Evolutionary conservation across 1,140 invertebrate species (phyloP).

Genomic region (Drosophila suzukii): DNA sequence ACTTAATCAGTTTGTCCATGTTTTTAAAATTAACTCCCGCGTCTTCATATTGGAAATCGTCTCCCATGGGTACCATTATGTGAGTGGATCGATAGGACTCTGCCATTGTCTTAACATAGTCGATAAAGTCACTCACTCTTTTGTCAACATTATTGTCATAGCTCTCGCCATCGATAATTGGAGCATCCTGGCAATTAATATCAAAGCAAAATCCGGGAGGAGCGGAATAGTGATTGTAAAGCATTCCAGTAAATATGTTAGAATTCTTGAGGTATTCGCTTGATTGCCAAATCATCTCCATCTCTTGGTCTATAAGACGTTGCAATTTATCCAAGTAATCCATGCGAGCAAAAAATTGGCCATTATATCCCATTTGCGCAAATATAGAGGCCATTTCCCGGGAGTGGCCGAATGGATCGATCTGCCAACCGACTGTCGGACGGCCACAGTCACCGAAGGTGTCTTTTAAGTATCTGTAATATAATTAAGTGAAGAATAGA

Average conservation of each 20-base stretch:
- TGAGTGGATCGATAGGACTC: constrained; percentile 88
- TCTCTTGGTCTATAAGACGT: constrained; percentile 87
- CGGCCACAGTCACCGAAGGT: constrained; percentile 93
- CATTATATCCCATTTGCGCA: constrained; percentile 93
- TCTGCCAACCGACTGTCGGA: constrained; percentile 95
- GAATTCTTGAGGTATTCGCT: constrained; percentile 87
- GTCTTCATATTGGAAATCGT: constrained; percentile 95
- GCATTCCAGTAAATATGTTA: constrained; percentile 89
- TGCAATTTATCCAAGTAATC: constrained; percentile 93
- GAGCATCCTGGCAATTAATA: constrained; percentile 92
- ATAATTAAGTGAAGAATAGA: constrained; percentile 12
- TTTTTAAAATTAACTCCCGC: constrained; percentile 94
- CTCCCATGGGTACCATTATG: constrained; percentile 96
- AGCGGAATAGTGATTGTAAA: constrained; percentile 92
- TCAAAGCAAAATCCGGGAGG: constrained; percentile 97
- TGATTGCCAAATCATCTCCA: constrained; percentile 85
- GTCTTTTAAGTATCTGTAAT: constrained; percentile 88
- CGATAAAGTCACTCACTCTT: constrained; percentile 87
- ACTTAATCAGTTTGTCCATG: constrained; percentile 95
- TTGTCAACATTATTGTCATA: constrained; percentile 89
- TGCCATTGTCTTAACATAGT: constrained; percentile 85
- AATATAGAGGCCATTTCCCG: constrained; percentile 94
- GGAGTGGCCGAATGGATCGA: constrained; percentile 97
- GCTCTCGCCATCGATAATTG: constrained; percentile 90
- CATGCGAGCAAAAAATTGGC: constrained; percentile 93